Evolutionary conservation across 35 echinoderm and acorn worm genomes (phyloP), one percentile per base, ranked within the genome.

Genomic region (Eucidaris tribuloides): DNA sequence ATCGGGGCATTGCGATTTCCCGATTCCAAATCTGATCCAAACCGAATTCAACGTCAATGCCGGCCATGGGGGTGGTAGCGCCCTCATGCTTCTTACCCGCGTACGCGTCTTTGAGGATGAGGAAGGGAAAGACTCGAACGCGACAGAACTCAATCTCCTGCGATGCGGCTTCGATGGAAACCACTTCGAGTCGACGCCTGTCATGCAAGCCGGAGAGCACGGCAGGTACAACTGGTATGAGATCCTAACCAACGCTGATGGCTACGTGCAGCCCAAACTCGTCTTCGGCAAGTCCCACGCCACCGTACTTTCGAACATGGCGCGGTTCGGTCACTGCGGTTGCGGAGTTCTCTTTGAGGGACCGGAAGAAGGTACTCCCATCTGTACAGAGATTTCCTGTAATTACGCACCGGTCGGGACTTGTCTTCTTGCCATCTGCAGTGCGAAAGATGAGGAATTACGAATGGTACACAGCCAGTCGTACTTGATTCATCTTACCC

Each of bases 161-260:
- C 81, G 92, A 19, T 94, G 92, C 59, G 92, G 92, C 39, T 82
- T 89, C 40, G 82, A 74, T 59, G 92, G 92, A 11, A 94, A 94
- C 57, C 82, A 80, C 7, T 90, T 74, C 45, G 58, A 82, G 40
- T 50, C 30, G 20, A 81, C 31, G 41, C 86, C 86, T 19, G 5
- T 94, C 0, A 63, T 43, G 1, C 84, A 89, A 70, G 72, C 18
- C 1, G 92, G 92, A 2, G 57, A 68, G 14, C 92, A 94, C 82
- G 76, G 71, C 31, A 81, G 89, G 13, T 94, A 94, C 50, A 50
- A 89, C 4, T 89, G 62, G 72, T 62, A 89, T 27, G 64, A 80
- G 45, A 60, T 85, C 23, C 72, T 80, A 42, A 89, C 87, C 27
- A 77, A 89, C 32, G 27, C 25, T 3, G 54, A 50, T 20, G 92